phyloP scores from a whole-genome alignment of 37 sponge, comb jelly and placozoan species.

The Beroe forskalii region DNA sequence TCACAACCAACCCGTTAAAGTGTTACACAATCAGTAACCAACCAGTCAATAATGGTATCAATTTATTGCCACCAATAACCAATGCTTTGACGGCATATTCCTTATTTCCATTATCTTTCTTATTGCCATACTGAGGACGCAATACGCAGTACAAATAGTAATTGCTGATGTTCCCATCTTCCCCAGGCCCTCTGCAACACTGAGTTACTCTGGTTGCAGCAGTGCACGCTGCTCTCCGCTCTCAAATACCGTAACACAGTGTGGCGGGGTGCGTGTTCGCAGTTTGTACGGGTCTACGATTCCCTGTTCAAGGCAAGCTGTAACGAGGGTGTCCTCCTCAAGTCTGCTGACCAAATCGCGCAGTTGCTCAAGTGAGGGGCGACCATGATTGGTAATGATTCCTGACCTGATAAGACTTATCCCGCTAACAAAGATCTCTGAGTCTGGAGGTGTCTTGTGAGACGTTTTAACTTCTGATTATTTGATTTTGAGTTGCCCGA shows the following conservation, averaged over 20 bases:
- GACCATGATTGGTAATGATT: no score
- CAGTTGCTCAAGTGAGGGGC: slow-evolving; percentile 19
- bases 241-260: slow-evolving; percentile 51
- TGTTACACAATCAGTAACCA: not conserved
- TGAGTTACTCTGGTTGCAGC: slow-evolving; percentile 55
- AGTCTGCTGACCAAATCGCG: slow-evolving; percentile 20
- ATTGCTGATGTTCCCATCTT: no score
- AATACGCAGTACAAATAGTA: no score
- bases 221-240: slow-evolving; percentile 29
- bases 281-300: not conserved
- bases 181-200: slow-evolving; percentile 9
- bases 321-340: slow-evolving; percentile 18
- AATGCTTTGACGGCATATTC: no score
- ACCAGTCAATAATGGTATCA: not conserved
- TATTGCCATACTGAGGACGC: no score
- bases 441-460: no score
- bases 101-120: no score
- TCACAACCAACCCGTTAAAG: not conserved
- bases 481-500: no score
- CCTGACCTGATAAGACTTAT: no score
- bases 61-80: no score
- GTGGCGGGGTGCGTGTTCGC: slow-evolving; percentile 22
- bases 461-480: no score
- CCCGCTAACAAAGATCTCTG: no score
- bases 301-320: not conserved